These are phyloP conservation scores for Uropetala carovei DNA, from an alignment of 2,888 invertebrate species.

Conservation along the genomic window DNA sequence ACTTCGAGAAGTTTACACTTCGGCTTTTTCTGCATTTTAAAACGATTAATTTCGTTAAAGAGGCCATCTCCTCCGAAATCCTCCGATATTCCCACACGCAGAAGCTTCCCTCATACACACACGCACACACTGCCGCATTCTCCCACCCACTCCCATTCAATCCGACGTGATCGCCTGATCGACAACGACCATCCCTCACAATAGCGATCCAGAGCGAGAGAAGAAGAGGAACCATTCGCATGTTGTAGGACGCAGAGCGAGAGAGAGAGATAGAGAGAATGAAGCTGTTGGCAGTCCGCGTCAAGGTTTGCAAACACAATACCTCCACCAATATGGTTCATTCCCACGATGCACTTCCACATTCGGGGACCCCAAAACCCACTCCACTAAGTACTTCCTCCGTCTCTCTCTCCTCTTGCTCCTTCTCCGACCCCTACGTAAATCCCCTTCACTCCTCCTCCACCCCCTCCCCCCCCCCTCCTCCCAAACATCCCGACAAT, in stretches of 20 bases:
- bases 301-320: slow-evolving; percentile 43
- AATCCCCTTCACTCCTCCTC: not conserved
- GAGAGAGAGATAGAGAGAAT: not conserved
- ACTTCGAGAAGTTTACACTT: not conserved
- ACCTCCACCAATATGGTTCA: slow-evolving; percentile 48
- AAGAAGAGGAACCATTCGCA: not conserved
- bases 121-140: not conserved
- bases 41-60: not conserved
- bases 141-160: slow-evolving; percentile 5
- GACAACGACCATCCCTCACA: not conserved
- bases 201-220: not conserved
- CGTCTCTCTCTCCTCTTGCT: not conserved
- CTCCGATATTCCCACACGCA: not conserved
- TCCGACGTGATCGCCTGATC: not conserved
- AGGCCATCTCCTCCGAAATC: not conserved
- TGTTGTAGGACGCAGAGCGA: not conserved
- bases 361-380: not conserved
- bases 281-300: slow-evolving; percentile 46
- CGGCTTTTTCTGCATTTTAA: not conserved
- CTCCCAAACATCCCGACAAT: not conserved
- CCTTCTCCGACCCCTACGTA: not conserved
- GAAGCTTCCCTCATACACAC: no score
- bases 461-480: not conserved
- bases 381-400: not conserved
- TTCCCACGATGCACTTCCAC: slow-evolving; percentile 63